phyloP scores from a whole-genome alignment of 2,797 vertebrate species.

The Prunella strophiata region DNA sequence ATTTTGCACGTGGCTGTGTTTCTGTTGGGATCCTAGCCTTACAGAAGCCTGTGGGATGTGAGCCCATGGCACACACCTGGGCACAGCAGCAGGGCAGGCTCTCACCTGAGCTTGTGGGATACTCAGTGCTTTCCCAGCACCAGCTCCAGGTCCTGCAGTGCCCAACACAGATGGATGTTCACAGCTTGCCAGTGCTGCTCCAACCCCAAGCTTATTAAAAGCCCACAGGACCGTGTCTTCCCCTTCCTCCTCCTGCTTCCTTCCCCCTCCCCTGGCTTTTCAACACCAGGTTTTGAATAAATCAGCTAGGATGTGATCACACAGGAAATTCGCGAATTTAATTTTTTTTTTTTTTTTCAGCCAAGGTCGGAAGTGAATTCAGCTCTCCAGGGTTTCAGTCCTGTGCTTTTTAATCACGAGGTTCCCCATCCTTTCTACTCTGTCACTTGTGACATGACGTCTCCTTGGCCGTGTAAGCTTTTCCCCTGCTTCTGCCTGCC shows the following conservation, averaged over 20 bases:
- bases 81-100: neutral
- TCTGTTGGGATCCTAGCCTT: rapidly evolving
- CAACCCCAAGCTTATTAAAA: constrained; percentile 8
- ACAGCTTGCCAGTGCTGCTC: neutral
- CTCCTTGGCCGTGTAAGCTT: neutral
- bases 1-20: neutral
- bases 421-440: neutral
- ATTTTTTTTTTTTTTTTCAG: neutral
- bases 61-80: neutral
- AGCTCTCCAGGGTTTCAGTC: constrained; percentile 12
- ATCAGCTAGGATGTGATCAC: constrained; percentile 51
- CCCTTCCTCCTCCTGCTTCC: constrained; percentile 50
- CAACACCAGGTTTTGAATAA: constrained; percentile 36
- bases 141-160: neutral
- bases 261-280: constrained; percentile 25
- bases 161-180: neutral
- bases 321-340: neutral
- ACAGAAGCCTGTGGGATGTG: rapidly evolving
- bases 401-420: constrained; percentile 29
- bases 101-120: neutral
- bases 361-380: constrained; percentile 41
- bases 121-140: neutral
- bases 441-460: neutral
- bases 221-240: neutral
- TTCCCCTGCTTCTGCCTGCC: neutral